These are phyloP conservation scores for Petromus typicus DNA, from an alignment of 2,113 vertebrate species.

Conservation along the genomic window DNA sequence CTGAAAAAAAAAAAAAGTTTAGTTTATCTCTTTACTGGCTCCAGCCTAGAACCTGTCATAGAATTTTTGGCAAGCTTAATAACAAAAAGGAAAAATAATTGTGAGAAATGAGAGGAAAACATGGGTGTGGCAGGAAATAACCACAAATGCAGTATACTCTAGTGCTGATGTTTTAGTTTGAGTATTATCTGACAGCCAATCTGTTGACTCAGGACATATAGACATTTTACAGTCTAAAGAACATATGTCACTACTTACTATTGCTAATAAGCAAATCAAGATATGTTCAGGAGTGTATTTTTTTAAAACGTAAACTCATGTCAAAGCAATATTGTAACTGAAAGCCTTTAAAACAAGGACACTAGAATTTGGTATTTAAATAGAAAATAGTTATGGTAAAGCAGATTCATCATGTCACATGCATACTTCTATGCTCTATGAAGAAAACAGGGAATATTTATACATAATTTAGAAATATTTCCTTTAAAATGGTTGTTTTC, in stretches of 20 bases:
- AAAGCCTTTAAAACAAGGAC: neutral
- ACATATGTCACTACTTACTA: neutral
- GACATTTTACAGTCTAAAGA: neutral
- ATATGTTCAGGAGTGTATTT: neutral
- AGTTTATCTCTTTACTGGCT: neutral
- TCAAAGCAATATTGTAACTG: neutral
- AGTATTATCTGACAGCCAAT: neutral
- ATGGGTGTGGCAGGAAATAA: neutral
- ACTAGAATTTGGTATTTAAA: neutral
- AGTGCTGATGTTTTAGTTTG: neutral
- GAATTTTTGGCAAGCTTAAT: neutral
- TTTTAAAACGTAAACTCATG: neutral
- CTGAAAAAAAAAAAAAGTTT: neutral
- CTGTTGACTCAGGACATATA: neutral
- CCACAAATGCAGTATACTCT: neutral
- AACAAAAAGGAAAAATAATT: neutral
- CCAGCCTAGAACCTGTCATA: neutral
- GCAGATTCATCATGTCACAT: neutral
- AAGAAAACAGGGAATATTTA: neutral
- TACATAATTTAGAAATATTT: neutral
- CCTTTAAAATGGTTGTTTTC: constrained; percentile 7
- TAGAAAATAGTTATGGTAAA: neutral
- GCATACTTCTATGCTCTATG: neutral
- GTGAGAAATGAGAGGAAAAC: neutral
- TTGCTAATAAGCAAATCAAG: neutral